Base-by-base conservation (phyloP, 2,797 vertebrate species). In the Channallabes apus region DNA sequence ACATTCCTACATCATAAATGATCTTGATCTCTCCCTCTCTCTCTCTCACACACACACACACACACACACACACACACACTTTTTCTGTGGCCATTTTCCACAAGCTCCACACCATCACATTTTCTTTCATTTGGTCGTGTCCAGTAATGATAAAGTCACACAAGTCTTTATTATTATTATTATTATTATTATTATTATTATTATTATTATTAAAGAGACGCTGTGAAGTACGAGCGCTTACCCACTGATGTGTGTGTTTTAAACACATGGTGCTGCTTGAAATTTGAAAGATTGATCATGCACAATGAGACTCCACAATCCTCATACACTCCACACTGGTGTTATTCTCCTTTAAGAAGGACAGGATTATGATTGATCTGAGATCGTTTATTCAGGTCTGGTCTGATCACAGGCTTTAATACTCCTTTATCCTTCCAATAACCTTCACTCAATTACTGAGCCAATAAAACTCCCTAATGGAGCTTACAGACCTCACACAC, bases 361-460 rank as follows among this genome's bases (percentile, higher is more conserved):
- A 1, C 29, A 11, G 22, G 20, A 61, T 61, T 71, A 46, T 46
- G 82, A 80, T 69, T 83, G 67, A 35, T 81, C 59, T 75, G 56
- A 65, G 61, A 85, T 76, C 69, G 14, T 85, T 82, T 86, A 86
- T n/a, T 76, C 56, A n/a, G 80, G 62, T 67, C 79, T 82, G 78
- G 69, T 82, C 77, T 56, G 59, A 61, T 68, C 65, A 35, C 27
- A 46, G 35, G 75, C 69, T 91, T 92, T 89, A 90, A 91, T 92
- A 91, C 89, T 86, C 89, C 91, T 89, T 92, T 93, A 92, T 92
- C 93, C 94, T 94, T 94, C 91, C 92, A 91, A 91, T 92, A 93
- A 94, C 93, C 94, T 94, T 95, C 92, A 91, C 82, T 85, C 84
- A 86, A 88, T 88, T 87, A 85, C 82, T 71, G 77, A 76, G 73